Percentiles rank a stretch among this genome's conserved stretches.
Evolutionary conservation across 2,113 vertebrate genomes (phyloP).

Genomic region (Rhinopithecus roxellana): DNA sequence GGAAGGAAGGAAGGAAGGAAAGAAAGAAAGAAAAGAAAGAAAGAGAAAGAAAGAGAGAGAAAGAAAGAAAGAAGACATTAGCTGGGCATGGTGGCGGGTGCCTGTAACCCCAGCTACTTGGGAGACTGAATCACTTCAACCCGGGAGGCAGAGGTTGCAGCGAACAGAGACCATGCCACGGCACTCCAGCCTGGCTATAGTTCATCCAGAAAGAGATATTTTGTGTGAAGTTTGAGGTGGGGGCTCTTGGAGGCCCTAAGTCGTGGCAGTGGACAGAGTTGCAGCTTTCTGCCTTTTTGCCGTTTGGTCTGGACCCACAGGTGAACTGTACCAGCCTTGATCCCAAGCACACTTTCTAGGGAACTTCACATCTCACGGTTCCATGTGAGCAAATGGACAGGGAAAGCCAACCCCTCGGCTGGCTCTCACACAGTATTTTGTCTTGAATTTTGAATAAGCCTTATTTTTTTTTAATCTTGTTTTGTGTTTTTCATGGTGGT

Average conservation of each 20-base stretch:
- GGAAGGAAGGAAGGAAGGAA: too few relatives aligned
- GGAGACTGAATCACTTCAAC: too few relatives aligned
- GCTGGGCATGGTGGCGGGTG: too few relatives aligned
- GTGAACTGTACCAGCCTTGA: background rate
- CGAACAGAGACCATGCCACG: too few relatives aligned
- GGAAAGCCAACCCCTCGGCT: conserved; percentile 71
- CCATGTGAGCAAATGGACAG: conserved; percentile 64
- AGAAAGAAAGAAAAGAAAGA: too few relatives aligned
- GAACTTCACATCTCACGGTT: conserved; percentile 75
- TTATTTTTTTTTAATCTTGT: background rate
- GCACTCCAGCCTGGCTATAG: background rate
- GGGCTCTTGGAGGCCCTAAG: background rate
- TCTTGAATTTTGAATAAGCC: conserved; percentile 65
- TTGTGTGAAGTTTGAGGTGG: background rate
- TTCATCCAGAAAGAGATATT: background rate
- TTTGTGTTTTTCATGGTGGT: conserved; percentile 1
- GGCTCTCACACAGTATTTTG: conserved; percentile 79
- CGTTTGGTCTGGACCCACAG: background rate
- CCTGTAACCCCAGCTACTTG: too few relatives aligned
- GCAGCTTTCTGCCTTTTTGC: background rate
- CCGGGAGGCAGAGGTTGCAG: too few relatives aligned
- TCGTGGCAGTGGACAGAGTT: background rate
- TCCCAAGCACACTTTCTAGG: conserved; percentile 38
- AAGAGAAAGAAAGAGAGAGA: too few relatives aligned
- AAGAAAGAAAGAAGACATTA: too few relatives aligned